These are phyloP conservation scores for Nannoperca obscura DNA, from an alignment of 2,797 vertebrate species.

Conservation along the genomic window DNA sequence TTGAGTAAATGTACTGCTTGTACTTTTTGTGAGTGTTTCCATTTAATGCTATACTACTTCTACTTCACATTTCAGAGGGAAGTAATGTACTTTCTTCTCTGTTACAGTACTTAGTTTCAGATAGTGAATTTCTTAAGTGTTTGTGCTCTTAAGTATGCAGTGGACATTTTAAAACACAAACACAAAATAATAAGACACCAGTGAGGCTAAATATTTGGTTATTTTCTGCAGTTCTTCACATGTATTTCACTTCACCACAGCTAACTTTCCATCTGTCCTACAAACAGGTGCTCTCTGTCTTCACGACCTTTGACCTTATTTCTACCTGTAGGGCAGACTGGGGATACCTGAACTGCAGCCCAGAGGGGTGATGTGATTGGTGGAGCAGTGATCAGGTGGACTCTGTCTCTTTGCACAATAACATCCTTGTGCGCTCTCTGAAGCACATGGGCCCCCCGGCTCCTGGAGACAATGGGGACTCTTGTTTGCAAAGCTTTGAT, in stretches of 20 bases:
- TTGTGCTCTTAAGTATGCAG: too few relatives aligned
- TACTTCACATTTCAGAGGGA: background rate
- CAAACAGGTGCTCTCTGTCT: slow-evolving; percentile 39
- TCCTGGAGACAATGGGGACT: slow-evolving; percentile 41
- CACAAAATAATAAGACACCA: background rate
- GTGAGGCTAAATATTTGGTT: background rate
- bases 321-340: slow-evolving; percentile 50
- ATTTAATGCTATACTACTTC: background rate
- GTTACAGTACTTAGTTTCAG: background rate
- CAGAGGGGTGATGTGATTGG: slow-evolving; percentile 49
- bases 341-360: slow-evolving; percentile 52
- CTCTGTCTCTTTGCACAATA: slow-evolving; percentile 60
- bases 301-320: slow-evolving; percentile 46
- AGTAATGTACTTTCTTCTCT: background rate
- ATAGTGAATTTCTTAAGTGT: too few relatives aligned
- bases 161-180: background rate
- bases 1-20: background rate
- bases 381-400: slow-evolving; percentile 47
- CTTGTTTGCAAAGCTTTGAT: slow-evolving; percentile 60
- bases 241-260: background rate
- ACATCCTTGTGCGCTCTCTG: slow-evolving; percentile 49
- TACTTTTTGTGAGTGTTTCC: too few relatives aligned
- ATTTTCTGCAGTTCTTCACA: too few relatives aligned
- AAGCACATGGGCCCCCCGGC: slow-evolving; percentile 28
- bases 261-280: background rate